phyloP scores from a whole-genome alignment of 2,113 vertebrate species.

The Vicugna pacos region DNA sequence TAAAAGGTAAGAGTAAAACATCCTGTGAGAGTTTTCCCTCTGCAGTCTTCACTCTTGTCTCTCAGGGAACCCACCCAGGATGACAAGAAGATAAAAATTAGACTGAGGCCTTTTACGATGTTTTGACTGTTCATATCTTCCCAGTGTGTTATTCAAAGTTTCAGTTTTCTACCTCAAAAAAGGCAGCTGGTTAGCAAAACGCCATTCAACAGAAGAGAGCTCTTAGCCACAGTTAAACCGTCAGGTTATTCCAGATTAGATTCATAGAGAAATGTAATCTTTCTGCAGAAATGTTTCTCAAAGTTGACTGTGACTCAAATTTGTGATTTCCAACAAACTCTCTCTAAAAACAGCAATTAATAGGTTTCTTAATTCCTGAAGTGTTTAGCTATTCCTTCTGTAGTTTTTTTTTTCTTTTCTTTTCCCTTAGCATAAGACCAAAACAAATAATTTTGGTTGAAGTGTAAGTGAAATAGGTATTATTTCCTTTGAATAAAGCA shows the following conservation, averaged over 20 bases:
- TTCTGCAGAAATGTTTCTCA: not conserved
- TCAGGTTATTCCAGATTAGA: not conserved
- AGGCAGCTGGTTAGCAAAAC: constrained; percentile 41
- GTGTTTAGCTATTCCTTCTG: not conserved
- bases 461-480: not conserved
- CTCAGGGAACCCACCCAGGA: constrained; percentile 33
- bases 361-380: not conserved
- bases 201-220: not conserved
- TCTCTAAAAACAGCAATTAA: not conserved
- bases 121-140: constrained; percentile 67
- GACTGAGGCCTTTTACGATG: constrained; percentile 69
- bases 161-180: constrained; percentile 55
- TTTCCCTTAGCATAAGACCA: not conserved
- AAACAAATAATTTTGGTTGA: not conserved
- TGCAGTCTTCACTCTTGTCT: constrained; percentile 68
- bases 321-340: not conserved
- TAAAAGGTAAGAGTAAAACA: constrained; percentile 28
- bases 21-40: constrained; percentile 70
- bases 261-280: constrained; percentile 41
- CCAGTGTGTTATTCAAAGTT: constrained; percentile 25
- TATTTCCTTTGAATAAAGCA: not conserved
- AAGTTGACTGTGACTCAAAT: not conserved
- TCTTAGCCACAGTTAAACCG: constrained; percentile 35
- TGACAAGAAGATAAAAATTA: constrained; percentile 79
- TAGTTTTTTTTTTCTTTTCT: not conserved